Base-by-base conservation (phyloP, 2,888 invertebrate genomes). In the Pardosa pseudoannulata region DNA sequence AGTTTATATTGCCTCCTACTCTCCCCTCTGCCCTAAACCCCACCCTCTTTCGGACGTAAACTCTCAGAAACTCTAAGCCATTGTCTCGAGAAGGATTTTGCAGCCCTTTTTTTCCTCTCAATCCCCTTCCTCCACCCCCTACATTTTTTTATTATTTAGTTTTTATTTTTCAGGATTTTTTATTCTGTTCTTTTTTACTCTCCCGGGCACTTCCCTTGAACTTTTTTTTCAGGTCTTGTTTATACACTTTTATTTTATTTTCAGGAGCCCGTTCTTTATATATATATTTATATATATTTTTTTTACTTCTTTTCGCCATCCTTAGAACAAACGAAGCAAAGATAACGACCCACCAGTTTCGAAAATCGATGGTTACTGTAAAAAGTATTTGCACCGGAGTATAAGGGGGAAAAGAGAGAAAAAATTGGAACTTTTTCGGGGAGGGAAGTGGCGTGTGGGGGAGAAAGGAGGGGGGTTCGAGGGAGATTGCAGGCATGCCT, bases 281-380 rank as follows among this genome's bases (percentile, higher is more conserved):
- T 67, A 78, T 75, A 56, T 56, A 56, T 27, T 31, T n/a, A n/a
- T n/a, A n/a, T 31, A 56, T 73, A 27, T 31, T 32, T 56, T 68
- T 56, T 74, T 81, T 62, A 23, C 27, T 68, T 62, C 11, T 36
- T 70, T 72, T 72, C 13, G 27, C 27, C 31, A 64, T 23, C 32
- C 28, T 27, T 27, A 29, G 36, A 78, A 71, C 83, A 78, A 78
- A 85, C 83, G 83, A 85, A 85, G 83, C 83, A 79, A 78, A 85
- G 83, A 85, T 85, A 85, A 85, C 83, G 83, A 85, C 83, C 83
- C 78, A 76, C 67, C 50, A 71, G 71, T 83, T 78, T 85, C 78
- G 78, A 85, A 85, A 85, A 85, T 85, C 83, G 83, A 85, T 85
- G 83, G 83, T 68, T 78, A 78, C 78, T 85, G 83, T 85, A 85